These are phyloP conservation scores for Verasper variegatus DNA, from an alignment of 2,113 vertebrate genomes.

Conservation along the genomic window DNA sequence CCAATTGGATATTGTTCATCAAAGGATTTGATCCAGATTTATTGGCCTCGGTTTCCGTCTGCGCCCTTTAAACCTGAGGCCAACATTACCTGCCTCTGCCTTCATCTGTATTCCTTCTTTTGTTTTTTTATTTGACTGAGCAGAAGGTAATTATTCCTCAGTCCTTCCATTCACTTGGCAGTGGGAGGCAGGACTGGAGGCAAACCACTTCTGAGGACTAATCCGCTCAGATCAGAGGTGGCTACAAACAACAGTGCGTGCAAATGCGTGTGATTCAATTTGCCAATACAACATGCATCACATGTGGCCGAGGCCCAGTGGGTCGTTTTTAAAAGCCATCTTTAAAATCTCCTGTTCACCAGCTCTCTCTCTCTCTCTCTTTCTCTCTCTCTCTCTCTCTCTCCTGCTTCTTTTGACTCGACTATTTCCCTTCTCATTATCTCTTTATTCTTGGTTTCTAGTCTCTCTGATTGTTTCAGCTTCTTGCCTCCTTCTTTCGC, in stretches of 20 bases:
- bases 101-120: slow-evolving; percentile 52
- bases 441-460: slow-evolving; percentile 29
- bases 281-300: slow-evolving; percentile 26
- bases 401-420: slow-evolving; percentile 5
- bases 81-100: slow-evolving; percentile 45
- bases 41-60: slow-evolving; percentile 35
- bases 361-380: not conserved
- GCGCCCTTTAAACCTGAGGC: slow-evolving; percentile 61
- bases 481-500: slow-evolving; percentile 10
- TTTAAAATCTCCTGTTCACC: slow-evolving; percentile 17
- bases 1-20: slow-evolving; percentile 63
- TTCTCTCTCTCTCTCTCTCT: not conserved
- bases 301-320: not conserved
- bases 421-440: slow-evolving; percentile 23
- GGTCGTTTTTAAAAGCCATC: slow-evolving; percentile 34
- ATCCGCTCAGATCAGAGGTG: slow-evolving; percentile 48
- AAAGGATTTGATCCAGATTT: slow-evolving; percentile 54
- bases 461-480: slow-evolving; percentile 26
- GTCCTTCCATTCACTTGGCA: slow-evolving; percentile 65
- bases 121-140: slow-evolving; percentile 58
- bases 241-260: slow-evolving; percentile 30
- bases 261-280: slow-evolving; percentile 42
- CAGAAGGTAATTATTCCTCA: slow-evolving; percentile 71
- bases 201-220: slow-evolving; percentile 59
- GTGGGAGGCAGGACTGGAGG: slow-evolving; percentile 57